Percentiles rank a stretch among this genome's conserved stretches.
Evolutionary conservation across 2,888 invertebrate genomes (phyloP).

Genomic region (Drosophila parthenogenetica): DNA sequence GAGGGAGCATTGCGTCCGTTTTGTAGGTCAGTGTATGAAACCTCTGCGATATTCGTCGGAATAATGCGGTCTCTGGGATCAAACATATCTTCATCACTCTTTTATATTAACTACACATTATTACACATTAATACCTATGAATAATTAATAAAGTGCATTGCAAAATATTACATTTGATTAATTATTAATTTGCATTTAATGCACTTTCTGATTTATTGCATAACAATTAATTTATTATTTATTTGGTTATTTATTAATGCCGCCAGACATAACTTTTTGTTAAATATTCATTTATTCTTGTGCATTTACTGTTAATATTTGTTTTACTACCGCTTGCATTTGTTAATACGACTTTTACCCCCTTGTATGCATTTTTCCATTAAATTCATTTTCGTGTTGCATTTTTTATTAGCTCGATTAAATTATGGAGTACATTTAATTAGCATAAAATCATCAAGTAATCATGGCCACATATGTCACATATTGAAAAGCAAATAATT

Average conservation of each 20-base stretch:
- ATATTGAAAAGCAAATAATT: too few species aligned
- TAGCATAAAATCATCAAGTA: too few species aligned
- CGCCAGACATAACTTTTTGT: neutral
- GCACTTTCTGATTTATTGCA: slow-evolving; percentile 14
- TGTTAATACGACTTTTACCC: neutral
- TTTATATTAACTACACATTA: too few species aligned
- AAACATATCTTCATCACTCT: too few species aligned
- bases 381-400: neutral
- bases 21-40: too few species aligned
- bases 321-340: neutral
- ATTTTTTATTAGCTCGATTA: neutral
- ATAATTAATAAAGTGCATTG: slow-evolving; percentile 25
- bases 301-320: neutral
- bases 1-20: too few species aligned
- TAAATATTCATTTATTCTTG: slow-evolving; percentile 6
- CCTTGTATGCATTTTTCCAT: neutral
- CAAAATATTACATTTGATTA: slow-evolving; percentile 21
- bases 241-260: slow-evolving; percentile 15
- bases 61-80: too few species aligned
- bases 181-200: slow-evolving; percentile 42
- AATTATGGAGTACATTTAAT: too few species aligned
- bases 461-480: too few species aligned
- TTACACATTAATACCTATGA: slow-evolving; percentile 7
- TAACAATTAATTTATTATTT: slow-evolving; percentile 20
- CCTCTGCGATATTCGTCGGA: too few species aligned